phyloP scores from a whole-genome alignment of 2,797 vertebrate species.

The Aldrovandia affinis region DNA sequence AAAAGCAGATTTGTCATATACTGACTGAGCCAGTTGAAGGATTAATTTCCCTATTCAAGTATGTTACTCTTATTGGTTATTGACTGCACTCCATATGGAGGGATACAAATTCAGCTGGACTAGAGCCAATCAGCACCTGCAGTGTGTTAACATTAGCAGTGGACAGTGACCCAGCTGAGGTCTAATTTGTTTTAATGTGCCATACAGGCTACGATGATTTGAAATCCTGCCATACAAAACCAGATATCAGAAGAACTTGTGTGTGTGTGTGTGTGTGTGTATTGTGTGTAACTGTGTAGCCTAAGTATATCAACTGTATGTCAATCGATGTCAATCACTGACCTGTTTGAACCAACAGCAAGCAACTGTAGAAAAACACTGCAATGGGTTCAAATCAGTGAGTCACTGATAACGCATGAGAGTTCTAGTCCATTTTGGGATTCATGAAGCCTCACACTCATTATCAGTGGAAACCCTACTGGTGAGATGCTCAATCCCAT shows the following conservation, averaged over 20 bases:
- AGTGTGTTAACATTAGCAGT: neutral
- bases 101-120: neutral
- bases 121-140: neutral
- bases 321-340: neutral
- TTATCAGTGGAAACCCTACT: neutral
- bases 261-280: no score
- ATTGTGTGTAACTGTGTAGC: no score
- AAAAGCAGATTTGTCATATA: neutral
- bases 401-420: neutral
- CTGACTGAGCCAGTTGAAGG: neutral
- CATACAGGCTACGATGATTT: no score
- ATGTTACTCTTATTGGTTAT: no score
- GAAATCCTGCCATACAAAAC: no score
- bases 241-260: no score
- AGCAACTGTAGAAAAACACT: neutral
- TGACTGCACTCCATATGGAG: no score
- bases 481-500: neutral
- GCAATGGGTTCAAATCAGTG: neutral
- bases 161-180: neutral
- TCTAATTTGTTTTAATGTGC: neutral
- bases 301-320: no score
- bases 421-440: neutral
- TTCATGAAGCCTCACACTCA: neutral
- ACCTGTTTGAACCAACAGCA: neutral
- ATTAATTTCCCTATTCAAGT: no score